Conservation (phyloP, 2,888 invertebrate genomes). For the Notodonta dromedarius region DNA sequence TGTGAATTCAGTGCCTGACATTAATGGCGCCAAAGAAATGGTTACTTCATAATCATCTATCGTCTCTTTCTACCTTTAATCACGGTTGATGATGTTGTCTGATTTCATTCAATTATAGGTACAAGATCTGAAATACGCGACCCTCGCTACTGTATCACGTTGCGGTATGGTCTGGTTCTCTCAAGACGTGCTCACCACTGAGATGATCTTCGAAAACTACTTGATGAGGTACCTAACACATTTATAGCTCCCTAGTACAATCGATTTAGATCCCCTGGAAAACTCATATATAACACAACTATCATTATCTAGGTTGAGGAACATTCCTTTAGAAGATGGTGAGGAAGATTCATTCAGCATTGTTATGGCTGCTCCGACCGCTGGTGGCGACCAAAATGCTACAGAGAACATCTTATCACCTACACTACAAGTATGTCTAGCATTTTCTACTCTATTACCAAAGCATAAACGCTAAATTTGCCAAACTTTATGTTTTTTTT, state of each 20-base stretch:
- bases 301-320: conserved; percentile 85
- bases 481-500: neutral
- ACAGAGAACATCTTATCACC: conserved; percentile 93
- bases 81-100: too few relatives aligned
- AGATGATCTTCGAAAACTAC: conserved; percentile 99
- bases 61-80: too few relatives aligned
- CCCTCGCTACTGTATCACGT: conserved; percentile 98
- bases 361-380: conserved; percentile 83
- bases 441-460: neutral
- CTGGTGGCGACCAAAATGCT: conserved; percentile 84
- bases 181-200: conserved; percentile 98
- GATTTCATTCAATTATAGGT: conserved; percentile 53
- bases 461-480: neutral
- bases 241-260: neutral
- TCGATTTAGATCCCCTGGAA: neutral
- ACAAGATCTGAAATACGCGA: conserved; percentile 99
- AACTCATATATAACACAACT: neutral
- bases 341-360: conserved; percentile 90
- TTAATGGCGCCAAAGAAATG: too few relatives aligned
- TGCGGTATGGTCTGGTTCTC: conserved; percentile 99
- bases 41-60: too few relatives aligned
- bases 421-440: conserved; percentile 87
- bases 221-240: conserved; percentile 81
- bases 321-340: conserved; percentile 94
- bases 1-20: too few relatives aligned